Evolutionary conservation across 2,888 invertebrate species (phyloP), one percentile per base, ranked within the genome.

Genomic region (Epiblema foenella): DNA sequence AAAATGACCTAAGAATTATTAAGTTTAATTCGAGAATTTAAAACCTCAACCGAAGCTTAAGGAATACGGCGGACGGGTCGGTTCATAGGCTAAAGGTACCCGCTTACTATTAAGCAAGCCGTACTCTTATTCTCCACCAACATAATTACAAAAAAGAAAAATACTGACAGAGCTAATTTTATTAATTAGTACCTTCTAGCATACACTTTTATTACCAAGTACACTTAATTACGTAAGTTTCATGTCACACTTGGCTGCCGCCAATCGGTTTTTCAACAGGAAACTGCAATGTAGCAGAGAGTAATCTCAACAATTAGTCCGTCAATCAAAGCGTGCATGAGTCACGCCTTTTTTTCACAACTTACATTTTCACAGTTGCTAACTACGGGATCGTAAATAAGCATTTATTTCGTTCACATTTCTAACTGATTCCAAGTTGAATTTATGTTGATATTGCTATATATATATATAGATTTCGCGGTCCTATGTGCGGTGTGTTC

Each of bases 231-330:
- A 57, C 57, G 18, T 52, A 39, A 54, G 18, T 59, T 12, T 20
- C 29, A 10, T 15, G 29, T 60, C 20, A 65, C 46, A 66, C 37
- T 59, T 54, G 60, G 33, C 52, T 29, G 68, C 29, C 18, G 51
- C 42, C 20, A 56, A 64, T 60, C 68, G 42, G 52, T 68, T 68
- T 68, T 68, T 68, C 60, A 62, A 62, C 49, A 60, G 37, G 52
- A 63, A 42, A 62, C 57, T 11, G 62, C 51, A 49, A 24, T 17
- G 15, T 49, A 33, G 54, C n/a, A 49, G 54, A n/a, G 54, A 49
- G 33, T 46, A 51, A 29, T 68, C 52, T 29, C 15, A 66, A 18
- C 24, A 54, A 68, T 60, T 62, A 60, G 42, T 20, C 46, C 33
- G 37, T 15, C 58, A 68, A 59, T 42, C 52, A 15, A 68, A 39